Base-by-base conservation (phyloP, 2,113 vertebrate species). In the Microcebus jonahi region DNA sequence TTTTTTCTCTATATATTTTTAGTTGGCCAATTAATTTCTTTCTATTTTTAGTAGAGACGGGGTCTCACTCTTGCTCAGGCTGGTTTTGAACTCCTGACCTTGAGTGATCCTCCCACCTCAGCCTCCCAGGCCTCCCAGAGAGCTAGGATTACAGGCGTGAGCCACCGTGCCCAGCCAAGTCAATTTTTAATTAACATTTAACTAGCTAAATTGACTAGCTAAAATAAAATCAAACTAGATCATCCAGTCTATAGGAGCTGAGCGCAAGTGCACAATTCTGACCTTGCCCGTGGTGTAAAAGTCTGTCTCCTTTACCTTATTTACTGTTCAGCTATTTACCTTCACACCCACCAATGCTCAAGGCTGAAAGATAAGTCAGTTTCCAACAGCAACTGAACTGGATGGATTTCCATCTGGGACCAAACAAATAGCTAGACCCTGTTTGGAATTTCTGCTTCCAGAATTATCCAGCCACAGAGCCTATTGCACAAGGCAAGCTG, bases 361-460 rank as follows among this genome's bases (percentile, higher is more conserved):
- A 61, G 53, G 29, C 7, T 42, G 70, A 25, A 59, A 50, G 17
- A 67, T 75, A 71, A 83, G 71, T 75, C 76, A 36, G 6, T 71
- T 94, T 88, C 36, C n/a, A 91, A 14, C 21, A 77, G 59, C 39
- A 82, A 12, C 42, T 77, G 48, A 67, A 55, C 61, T 55, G 45
- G 70, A 45, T 7, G 39, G 17, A 79, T 84, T 94, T 86, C 34
- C 45, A 73, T 83, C 75, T 94, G 57, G 55, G 90, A 85, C 50
- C n/a, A 87, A 77, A 89, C 55, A 95, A 73, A 90, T 73, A 27
- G 29, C 83, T 83, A 81, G 77, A 5, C 18, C 39, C 55, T 65
- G 61, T 42, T 82, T 65, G 83, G 53, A 67, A 86, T 85, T n/a
- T 88, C 81, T 82, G 29, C 68, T 94, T 87, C 42, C 76, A 85